These are phyloP conservation scores for Drosophila sulfurigaster DNA, from an alignment of 1,140 invertebrate genomes.

Conservation along the genomic window DNA sequence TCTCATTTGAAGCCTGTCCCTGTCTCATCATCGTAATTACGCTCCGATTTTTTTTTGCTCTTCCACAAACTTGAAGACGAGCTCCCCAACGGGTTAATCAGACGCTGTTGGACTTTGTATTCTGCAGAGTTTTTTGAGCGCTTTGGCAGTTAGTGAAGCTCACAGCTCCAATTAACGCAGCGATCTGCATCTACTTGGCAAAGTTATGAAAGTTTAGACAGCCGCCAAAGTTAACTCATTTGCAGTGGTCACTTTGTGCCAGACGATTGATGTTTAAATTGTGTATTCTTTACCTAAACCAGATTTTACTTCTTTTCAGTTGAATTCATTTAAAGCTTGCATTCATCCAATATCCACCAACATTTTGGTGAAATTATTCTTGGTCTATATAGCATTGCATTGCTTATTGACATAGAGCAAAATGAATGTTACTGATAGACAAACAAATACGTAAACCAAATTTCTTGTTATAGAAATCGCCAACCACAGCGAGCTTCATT, in stretches of 20 bases:
- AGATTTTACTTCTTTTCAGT: no score
- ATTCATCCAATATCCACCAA: no score
- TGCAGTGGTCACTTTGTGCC: conserved; percentile 55
- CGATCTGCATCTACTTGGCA: conserved; percentile 41
- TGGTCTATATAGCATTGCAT: no score
- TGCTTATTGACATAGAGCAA: no score
- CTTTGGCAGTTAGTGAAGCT: conserved; percentile 51
- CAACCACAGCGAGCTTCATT: not conserved
- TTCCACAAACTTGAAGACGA: conserved; percentile 8
- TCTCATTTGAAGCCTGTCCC: conserved; percentile 17
- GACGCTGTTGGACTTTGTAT: conserved; percentile 59
- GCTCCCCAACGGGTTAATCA: conserved; percentile 72
- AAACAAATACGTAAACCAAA: no score
- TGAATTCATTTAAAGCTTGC: no score
- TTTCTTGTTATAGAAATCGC: not conserved
- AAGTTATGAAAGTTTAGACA: conserved; percentile 73
- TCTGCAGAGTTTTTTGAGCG: conserved; percentile 25
- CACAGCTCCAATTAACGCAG: conserved; percentile 68
- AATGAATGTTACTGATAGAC: no score
- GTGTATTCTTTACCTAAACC: no score
- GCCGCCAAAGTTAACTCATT: conserved; percentile 77
- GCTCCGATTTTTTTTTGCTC: conserved; percentile 11
- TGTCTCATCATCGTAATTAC: conserved; percentile 77
- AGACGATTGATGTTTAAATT: no score
- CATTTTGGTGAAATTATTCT: no score